These are phyloP conservation scores for Centrocercus urophasianus DNA, from an alignment of 2,113 vertebrate species.

Conservation along the genomic window DNA sequence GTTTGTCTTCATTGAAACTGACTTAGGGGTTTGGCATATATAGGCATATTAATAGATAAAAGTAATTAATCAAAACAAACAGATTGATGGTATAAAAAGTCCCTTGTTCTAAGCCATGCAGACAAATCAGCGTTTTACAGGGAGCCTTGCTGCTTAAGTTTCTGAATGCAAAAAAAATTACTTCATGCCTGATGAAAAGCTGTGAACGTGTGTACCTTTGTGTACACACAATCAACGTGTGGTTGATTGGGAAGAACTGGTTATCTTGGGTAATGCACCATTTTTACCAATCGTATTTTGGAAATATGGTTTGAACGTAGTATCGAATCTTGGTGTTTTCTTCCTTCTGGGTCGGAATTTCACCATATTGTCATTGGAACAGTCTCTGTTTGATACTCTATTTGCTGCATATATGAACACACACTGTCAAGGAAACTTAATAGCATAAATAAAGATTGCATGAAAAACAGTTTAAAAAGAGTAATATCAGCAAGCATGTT, in stretches of 20 bases:
- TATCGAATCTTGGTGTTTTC: neutral
- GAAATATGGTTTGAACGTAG: neutral
- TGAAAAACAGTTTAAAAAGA: conserved; percentile 2
- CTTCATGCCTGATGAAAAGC: neutral
- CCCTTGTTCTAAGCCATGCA: neutral
- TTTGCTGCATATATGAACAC: neutral
- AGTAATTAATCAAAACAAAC: neutral
- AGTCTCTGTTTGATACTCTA: neutral
- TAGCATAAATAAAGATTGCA: neutral
- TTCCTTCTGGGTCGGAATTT: neutral
- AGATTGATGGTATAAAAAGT: neutral
- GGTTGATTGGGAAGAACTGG: neutral
- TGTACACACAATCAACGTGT: neutral
- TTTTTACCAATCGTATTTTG: neutral
- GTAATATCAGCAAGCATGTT: neutral
- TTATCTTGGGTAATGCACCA: neutral
- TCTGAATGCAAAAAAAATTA: neutral
- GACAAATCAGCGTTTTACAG: neutral
- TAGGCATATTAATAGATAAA: neutral
- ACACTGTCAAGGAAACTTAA: neutral
- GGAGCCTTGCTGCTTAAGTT: neutral
- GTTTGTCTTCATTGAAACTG: neutral
- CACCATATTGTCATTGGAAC: neutral
- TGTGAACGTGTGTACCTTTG: neutral
- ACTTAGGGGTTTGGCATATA: neutral